Evolutionary conservation across 2,888 invertebrate genomes (phyloP).

Genomic region (Griposia aprilina): DNA sequence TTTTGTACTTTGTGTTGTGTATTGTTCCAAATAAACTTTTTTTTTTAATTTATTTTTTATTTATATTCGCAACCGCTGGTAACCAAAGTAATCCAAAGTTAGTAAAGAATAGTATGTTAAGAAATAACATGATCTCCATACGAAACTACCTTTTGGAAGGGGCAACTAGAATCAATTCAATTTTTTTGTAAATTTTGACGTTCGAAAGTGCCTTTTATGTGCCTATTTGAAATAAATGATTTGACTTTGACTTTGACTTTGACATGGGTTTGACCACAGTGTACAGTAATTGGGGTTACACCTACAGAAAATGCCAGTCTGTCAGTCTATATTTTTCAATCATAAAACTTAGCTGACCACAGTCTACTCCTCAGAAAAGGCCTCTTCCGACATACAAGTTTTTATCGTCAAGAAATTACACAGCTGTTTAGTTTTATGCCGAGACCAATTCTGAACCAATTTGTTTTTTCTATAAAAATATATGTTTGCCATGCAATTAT

Average conservation of each 20-base stretch:
- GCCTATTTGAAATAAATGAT: no score
- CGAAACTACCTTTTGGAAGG: no score
- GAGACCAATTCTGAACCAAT: conserved; percentile 48
- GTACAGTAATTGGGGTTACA: not conserved
- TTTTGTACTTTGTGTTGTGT: no score
- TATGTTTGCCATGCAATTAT: conserved; percentile 48
- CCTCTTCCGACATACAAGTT: conserved; percentile 27
- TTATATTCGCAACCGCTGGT: no score
- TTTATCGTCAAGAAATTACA: conserved; percentile 46
- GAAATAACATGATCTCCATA: no score
- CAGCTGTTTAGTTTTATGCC: conserved; percentile 43
- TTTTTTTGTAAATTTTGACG: no score
- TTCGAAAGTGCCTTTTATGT: no score
- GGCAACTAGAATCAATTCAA: no score
- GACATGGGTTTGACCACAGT: not conserved
- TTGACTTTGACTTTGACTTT: no score
- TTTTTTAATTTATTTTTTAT: no score
- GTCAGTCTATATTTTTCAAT: conserved; percentile 23
- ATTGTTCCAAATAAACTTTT: no score
- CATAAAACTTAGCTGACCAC: conserved; percentile 17
- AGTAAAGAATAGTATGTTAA: not conserved
- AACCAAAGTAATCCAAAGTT: not conserved
- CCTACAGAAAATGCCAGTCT: not conserved
- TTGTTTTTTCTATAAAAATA: conserved; percentile 37
- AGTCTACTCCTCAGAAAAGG: conserved; percentile 10